Conservation (phyloP, 2,797 vertebrate species). For the Coendou prehensilis region DNA sequence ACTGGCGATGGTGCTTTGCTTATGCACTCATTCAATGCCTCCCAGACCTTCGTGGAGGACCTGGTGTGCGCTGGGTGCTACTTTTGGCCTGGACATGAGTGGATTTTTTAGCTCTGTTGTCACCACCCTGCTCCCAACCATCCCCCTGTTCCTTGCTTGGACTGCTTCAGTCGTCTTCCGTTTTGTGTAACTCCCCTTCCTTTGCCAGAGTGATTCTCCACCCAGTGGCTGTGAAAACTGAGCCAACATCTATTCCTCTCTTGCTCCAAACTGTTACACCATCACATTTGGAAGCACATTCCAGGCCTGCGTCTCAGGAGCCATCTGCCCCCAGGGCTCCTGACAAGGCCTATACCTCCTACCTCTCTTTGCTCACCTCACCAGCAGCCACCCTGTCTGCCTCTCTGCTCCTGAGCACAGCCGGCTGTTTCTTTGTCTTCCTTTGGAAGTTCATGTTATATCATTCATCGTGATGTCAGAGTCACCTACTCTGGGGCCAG, state of each 20-base stretch:
- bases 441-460: background rate
- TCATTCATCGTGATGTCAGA: background rate
- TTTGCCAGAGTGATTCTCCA: background rate
- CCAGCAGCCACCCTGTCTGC: fast-evolving
- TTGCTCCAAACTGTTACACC: background rate
- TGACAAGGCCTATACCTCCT: too few relatives aligned
- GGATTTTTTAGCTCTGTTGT: background rate
- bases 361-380: background rate
- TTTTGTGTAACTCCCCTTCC: background rate
- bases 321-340: background rate
- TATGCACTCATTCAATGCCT: background rate
- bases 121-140: too few relatives aligned
- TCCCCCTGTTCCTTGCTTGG: background rate
- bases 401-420: background rate
- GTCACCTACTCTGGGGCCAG: background rate
- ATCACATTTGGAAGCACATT: background rate
- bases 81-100: background rate
- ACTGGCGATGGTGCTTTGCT: background rate
- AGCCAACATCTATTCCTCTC: background rate
- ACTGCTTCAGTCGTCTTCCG: fast-evolving
- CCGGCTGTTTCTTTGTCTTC: background rate
- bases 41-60: background rate
- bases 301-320: background rate
- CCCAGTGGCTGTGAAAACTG: background rate
- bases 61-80: background rate